A percentile compares a stretch with the other conserved stretches of the same genome.
phyloP scores from a whole-genome alignment of 2,888 invertebrate genomes.

The Pristionchus entomophagus region DNA sequence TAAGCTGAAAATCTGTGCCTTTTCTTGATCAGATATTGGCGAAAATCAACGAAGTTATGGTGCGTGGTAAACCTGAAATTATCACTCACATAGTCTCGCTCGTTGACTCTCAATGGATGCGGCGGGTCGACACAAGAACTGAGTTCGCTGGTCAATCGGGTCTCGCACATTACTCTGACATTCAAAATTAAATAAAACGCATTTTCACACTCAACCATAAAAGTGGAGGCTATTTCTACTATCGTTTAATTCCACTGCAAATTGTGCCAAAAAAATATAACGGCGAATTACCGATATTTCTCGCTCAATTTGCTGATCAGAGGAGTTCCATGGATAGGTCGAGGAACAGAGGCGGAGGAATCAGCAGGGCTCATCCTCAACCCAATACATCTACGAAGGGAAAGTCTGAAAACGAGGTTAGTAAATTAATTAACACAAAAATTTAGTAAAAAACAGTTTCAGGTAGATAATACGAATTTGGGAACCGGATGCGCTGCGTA shows the following conservation, averaged over 20 bases:
- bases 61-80: too few species aligned
- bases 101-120: background rate
- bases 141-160: background rate
- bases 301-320: background rate
- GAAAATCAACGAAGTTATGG: too few species aligned
- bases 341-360: too few species aligned
- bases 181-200: too few species aligned
- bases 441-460: too few species aligned
- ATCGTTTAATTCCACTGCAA: background rate
- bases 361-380: too few species aligned
- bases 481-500: too few species aligned
- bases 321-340: background rate
- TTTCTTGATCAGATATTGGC: background rate
- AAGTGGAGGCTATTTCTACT: background rate
- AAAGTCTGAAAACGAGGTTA: too few species aligned
- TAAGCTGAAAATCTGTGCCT: background rate
- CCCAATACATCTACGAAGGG: too few species aligned
- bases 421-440: too few species aligned
- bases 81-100: background rate
- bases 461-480: too few species aligned
- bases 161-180: slow-evolving; percentile 16
- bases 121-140: background rate
- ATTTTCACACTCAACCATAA: background rate
- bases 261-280: background rate
- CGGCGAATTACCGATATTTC: background rate